Base-by-base conservation (phyloP, 2,113 vertebrate genomes). In the Melanerpes aurifrons region DNA sequence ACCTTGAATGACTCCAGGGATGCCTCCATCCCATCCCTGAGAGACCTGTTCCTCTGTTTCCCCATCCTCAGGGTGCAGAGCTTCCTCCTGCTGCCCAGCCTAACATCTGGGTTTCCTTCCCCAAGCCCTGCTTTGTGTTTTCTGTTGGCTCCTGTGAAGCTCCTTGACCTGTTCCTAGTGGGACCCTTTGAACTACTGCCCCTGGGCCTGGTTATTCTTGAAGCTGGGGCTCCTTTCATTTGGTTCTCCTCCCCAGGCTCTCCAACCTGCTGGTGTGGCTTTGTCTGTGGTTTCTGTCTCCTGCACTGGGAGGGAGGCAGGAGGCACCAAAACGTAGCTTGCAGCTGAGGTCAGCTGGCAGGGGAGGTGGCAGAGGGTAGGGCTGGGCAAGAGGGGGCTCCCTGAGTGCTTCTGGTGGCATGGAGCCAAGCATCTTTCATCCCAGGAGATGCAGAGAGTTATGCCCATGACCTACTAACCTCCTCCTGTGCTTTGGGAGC, bases 401-500 rank as follows among this genome's bases (percentile, higher is more conserved):
- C 70, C n/a, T 1, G 9, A 12, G 61, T 14, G 48, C 59, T 48
- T 54, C 15, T 37, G 1, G 2, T 0, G 0, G 37, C n/a, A 2
- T 9, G 10, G 58, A 90, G 40, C 24, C 0, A 1, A 45, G 31
- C 40, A 58, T 80, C 25, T 28, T 35, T 71, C 50, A 15, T 89
- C 15, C 32, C 29, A 12, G 62, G 75, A 70, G 47, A 32, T 32
- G 35, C 43, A 43, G 57, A 43, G 88, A 64, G 74, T 96, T 89
- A 86, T 47, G 54, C 10, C 76, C 1, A 1, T 96, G 95, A 91
- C 96, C 94, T 81, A 94, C 92, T 96, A 77, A 97, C 95, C 95
- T 93, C 45, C 59, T 94, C 45, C 67, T 92, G 31, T 54, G 26
- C 47, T 66, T 86, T 61, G 73, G 86, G 85, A 90, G 62, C 61